Base-by-base conservation (phyloP, 2,888 invertebrate genomes). In the Pelosia muscerda region DNA sequence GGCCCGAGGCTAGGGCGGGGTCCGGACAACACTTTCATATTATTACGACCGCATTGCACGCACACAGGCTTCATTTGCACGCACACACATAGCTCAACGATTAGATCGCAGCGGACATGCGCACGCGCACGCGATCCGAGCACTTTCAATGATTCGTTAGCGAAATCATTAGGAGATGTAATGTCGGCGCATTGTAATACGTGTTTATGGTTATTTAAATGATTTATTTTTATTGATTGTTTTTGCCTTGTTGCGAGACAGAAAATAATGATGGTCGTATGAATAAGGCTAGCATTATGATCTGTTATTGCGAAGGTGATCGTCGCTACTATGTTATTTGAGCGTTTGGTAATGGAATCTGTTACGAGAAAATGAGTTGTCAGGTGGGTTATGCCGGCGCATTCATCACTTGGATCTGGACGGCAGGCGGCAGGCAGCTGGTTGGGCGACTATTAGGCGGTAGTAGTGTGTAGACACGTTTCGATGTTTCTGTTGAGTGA, bases 161-260 rank as follows among this genome's bases (percentile, higher is more conserved):
- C 94, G 90, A 93, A 95, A 94, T 94, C 94, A 94, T 95, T 95
- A 95, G 92, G 91, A 94, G 94, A 94, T 94, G 94, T 94, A 94
- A 93, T 94, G 92, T 90, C 90, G 91, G 90, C 88, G 91, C 90
- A 94, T 94, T 95, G 94, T 94, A 93, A 90, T 92, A 90, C 91
- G 92, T 93, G 94, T 94, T 95, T 94, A 94, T 94, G 92, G 92
- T 93, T 94, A 94, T 95, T 94, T 94, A 94, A 95, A 95, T 95
- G 94, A 94, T 95, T 94, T 94, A 95, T 95, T 94, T 94, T 94
- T 95, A 95, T 95, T 95, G 94, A 94, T 95, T 92, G 94, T 94
- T 93, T 94, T 94, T 89, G 94, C 94, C 93, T 94, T 94, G 94
- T 91, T 94, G 91, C 91, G 81, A 93, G 95, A 95, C 95, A 93